phyloP scores from a whole-genome alignment of 2,113 vertebrate genomes.

The Cervus canadensis region DNA sequence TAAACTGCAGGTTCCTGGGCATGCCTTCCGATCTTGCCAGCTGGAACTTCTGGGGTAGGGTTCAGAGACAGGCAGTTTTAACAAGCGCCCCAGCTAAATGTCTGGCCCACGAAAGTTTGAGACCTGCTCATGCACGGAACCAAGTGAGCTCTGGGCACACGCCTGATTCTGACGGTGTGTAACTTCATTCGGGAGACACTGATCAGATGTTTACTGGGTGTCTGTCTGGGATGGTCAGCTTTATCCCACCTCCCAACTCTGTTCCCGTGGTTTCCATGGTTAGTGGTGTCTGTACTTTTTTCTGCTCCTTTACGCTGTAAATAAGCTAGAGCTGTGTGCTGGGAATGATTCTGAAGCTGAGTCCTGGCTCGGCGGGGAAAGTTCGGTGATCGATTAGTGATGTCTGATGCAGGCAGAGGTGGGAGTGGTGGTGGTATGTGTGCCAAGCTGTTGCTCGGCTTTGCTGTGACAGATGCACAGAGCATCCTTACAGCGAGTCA shows the following conservation, averaged over 20 bases:
- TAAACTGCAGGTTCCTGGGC: background rate
- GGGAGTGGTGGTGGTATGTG: background rate
- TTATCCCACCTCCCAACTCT: background rate
- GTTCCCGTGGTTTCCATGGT: background rate
- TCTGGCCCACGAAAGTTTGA: background rate
- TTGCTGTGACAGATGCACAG: background rate
- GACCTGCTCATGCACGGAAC: background rate
- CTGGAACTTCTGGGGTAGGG: background rate
- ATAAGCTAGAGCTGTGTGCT: background rate
- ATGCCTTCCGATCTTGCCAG: background rate
- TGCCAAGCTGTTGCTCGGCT: background rate
- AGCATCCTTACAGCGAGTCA: background rate
- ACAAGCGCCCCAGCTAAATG: background rate
- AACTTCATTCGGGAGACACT: background rate
- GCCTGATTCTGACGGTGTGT: background rate
- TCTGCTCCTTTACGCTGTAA: background rate
- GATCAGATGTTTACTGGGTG: background rate
- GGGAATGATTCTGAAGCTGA: background rate
- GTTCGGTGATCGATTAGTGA: background rate
- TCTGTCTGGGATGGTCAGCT: background rate
- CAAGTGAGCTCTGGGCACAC: rapidly evolving
- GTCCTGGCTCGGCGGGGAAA: background rate
- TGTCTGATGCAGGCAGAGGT: background rate
- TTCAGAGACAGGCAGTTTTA: background rate
- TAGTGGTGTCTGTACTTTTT: background rate